Evolutionary conservation across 2,113 vertebrate species (phyloP), one percentile per base, ranked within the genome.

Genomic region (Triplophysa tibetana): DNA sequence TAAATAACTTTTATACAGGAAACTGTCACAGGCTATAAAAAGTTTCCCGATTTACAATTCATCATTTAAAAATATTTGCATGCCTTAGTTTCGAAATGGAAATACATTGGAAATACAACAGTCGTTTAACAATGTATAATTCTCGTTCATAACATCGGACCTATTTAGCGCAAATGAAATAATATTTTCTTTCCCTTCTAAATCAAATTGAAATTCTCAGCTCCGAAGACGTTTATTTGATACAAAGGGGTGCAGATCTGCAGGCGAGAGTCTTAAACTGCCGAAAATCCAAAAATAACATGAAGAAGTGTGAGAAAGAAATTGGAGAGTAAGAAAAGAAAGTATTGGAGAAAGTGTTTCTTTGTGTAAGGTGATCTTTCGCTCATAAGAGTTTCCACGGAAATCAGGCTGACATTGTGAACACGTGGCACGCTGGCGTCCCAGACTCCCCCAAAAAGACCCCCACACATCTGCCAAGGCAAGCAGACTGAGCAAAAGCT

Each of bases 391-490:
- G 62, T 92, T 94, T 93, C 88, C 87, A 89, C 78, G 77, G 85
- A 91, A 93, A 87, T 86, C 45, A 74, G 81, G 86, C 83, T 69
- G 77, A 91, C 92, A 92, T 89, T 86, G 85, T 82, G 88, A 91
- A 87, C 86, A 91, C 85, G 84, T 91, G 88, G 84, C 82, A 24
- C 60, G 86, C 76, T 3, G 58, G 76, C 77, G 86, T 86, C 64
- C 5, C 85, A 73, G 85, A 63, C 73, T 76, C 83, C 82, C 84
- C 86, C 70, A 84, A 85, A 77, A 83, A 86, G 86, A 87, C 77
- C 73, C 77, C 75, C 86, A 85, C 87, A 91, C 92, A 94, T 93
- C 90, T 94, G 91, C 91, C 91, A 89, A 87, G 83, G 85, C 83
- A 91, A 92, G 92, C 84, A 88, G 90, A 86, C 87, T 80, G 80